A percentile compares a stretch with the other conserved stretches of the same genome.
Conservation (phyloP, 2,888 invertebrate species). For the Drosophila bunnanda region DNA sequence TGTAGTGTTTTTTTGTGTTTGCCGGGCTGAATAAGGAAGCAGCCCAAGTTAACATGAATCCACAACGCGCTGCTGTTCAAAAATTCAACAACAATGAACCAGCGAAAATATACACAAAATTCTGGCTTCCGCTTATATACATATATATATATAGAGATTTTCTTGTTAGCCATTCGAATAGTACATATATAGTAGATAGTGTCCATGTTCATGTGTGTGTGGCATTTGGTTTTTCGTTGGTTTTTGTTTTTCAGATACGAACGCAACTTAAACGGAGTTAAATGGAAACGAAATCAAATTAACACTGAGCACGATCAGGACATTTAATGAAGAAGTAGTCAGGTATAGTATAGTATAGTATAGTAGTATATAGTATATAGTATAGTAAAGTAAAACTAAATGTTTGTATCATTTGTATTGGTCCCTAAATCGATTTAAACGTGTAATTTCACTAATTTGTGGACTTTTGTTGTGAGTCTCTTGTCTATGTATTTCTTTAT, state of each 20-base stretch:
- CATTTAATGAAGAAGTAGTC: slow-evolving; percentile 64
- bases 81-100: slow-evolving; percentile 37
- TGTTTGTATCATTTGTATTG: slow-evolving; percentile 18
- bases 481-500: neutral
- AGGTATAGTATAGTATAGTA: slow-evolving; percentile 36
- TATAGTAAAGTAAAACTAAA: slow-evolving; percentile 17
- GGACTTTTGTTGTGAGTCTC: neutral
- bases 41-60: slow-evolving; percentile 25
- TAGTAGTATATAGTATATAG: slow-evolving; percentile 20
- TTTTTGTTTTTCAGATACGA: slow-evolving; percentile 31
- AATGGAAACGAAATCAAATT: slow-evolving; percentile 59
- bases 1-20: slow-evolving; percentile 16
- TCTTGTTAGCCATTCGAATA: slow-evolving; percentile 40
- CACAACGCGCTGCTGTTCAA: slow-evolving; percentile 25
- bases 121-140: slow-evolving; percentile 31
- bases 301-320: slow-evolving; percentile 71
- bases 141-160: neutral
- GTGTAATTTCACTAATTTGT: neutral
- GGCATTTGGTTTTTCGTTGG: slow-evolving; percentile 12
- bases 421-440: neutral
- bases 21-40: slow-evolving; percentile 1
- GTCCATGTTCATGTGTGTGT: slow-evolving; percentile 30
- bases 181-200: slow-evolving; percentile 25
- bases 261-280: slow-evolving; percentile 61
- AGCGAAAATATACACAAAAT: slow-evolving; percentile 56